Conservation (phyloP, 1,140 invertebrate species). For the Trichomalopsis sarcophagae region DNA sequence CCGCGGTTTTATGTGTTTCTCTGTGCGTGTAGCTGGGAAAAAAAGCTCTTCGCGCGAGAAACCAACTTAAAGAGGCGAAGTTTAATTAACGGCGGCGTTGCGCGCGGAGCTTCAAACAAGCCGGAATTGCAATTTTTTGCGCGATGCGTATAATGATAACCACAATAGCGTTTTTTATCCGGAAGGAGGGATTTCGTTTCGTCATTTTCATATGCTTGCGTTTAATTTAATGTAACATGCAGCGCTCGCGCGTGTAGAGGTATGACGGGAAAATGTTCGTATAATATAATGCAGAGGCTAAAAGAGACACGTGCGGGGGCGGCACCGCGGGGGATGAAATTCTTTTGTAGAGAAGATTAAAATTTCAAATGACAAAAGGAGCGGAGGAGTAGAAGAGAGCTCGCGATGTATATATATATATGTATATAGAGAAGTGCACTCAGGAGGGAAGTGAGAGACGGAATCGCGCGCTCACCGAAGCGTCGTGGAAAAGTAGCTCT, state of each 20-base stretch:
- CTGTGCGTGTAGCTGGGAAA: neutral
- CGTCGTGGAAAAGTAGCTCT: no score
- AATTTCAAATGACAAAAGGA: slow-evolving; percentile 21
- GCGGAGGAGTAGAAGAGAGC: neutral
- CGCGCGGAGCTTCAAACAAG: neutral
- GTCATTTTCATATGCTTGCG: neutral
- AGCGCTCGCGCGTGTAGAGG: neutral
- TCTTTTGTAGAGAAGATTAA: slow-evolving; percentile 5
- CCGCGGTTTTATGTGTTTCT: neutral
- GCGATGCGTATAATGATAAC: neutral
- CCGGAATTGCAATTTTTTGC: neutral
- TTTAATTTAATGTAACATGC: neutral
- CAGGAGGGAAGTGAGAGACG: neutral
- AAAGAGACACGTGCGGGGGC: neutral
- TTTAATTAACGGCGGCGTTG: slow-evolving; percentile 15
- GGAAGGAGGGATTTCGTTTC: neutral
- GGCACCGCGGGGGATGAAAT: neutral
- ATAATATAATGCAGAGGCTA: neutral
- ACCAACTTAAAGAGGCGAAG: neutral
- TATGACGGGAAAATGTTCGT: neutral
- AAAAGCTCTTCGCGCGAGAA: neutral
- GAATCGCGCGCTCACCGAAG: neutral
- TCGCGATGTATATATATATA: neutral
- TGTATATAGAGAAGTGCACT: neutral
- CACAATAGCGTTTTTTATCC: neutral